Base-by-base conservation (phyloP, 2,797 vertebrate genomes). In the Sebastes miniatus region DNA sequence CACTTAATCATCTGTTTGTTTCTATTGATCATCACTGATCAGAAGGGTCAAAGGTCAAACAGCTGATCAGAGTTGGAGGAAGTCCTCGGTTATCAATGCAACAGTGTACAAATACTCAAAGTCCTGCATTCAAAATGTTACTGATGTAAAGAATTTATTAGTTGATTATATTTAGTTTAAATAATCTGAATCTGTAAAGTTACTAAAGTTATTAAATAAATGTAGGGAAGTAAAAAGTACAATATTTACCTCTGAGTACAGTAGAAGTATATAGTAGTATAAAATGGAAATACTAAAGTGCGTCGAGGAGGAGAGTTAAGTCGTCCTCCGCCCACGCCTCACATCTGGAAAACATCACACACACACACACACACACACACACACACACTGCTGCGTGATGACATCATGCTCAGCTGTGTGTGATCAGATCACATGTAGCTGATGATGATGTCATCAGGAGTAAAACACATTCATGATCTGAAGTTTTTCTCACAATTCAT, bases 261-360 rank as follows among this genome's bases (percentile, higher is more conserved):
- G 39, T 16, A 43, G 39, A 54, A 54, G 52, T 54, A 54, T 24
- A 24, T 24, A 56, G 54, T 24, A 24, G n/a, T n/a, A 56, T 43
- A 22, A 22, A 25, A 58, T 14, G 22, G 56, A 58, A 58, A 27
- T 25, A 27, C 6, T 27, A 11, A 27, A 58, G 24, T 50, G 13
- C 18, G 18, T 50, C 1, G 6, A 43, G 16, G 47, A 50, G 47
- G 47, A 25, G 56, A 58, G 24, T 50, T 7, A 58, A 58, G 22
- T n/a, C 4, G 9, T 8, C 39, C 59, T 71, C 63, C 70, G 6
- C 58, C 83, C 79, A 66, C 61, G 13, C 59, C 25, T 58, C 63
- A 64, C 84, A 90, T 88, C 88, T 88, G 87, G 84, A 87, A 80
- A 9, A 68, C 52, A 86, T 88, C 73, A 16, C 47, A 36, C 57